Evolutionary conservation across 1,140 invertebrate genomes (phyloP).

Genomic region (Drosophila parvula): DNA sequence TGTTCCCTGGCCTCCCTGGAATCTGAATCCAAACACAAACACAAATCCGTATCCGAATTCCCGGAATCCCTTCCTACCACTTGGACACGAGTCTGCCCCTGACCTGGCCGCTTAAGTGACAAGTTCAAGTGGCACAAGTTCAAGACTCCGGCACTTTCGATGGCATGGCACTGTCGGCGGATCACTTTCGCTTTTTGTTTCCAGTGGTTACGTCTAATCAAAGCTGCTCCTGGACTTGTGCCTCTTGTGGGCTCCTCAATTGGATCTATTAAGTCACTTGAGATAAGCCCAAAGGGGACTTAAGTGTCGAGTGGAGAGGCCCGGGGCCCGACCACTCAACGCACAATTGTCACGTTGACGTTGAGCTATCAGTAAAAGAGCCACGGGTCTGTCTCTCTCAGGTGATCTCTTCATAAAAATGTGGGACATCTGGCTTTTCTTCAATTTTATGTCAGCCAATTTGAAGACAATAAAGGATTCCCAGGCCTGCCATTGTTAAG

Average conservation of each 20-base stretch:
- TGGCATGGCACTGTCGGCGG: conserved; percentile 15
- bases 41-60: conserved; percentile 5
- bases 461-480: conserved; percentile 15
- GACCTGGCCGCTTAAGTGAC: conserved; percentile 38
- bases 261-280: conserved; percentile 76
- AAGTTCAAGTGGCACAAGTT: conserved; percentile 52
- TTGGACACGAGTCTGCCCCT: conserved; percentile 34
- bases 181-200: conserved; percentile 69
- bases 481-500: conserved; percentile 1
- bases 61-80: conserved; percentile 9
- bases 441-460: not conserved
- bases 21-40: not conserved
- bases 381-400: conserved; percentile 7
- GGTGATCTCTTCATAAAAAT: conserved; percentile 44
- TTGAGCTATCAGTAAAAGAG: conserved; percentile 53
- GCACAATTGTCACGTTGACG: conserved; percentile 39
- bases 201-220: conserved; percentile 40
- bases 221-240: conserved; percentile 34
- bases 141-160: conserved; percentile 43
- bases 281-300: conserved; percentile 51
- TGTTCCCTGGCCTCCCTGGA: not conserved
- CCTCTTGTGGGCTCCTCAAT: conserved; percentile 50
- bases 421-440: conserved; percentile 21
- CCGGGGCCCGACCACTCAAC: conserved; percentile 28
- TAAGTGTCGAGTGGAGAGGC: conserved; percentile 42